phyloP scores from a whole-genome alignment of 2,888 invertebrate species.

The Chelonus formosanus region DNA sequence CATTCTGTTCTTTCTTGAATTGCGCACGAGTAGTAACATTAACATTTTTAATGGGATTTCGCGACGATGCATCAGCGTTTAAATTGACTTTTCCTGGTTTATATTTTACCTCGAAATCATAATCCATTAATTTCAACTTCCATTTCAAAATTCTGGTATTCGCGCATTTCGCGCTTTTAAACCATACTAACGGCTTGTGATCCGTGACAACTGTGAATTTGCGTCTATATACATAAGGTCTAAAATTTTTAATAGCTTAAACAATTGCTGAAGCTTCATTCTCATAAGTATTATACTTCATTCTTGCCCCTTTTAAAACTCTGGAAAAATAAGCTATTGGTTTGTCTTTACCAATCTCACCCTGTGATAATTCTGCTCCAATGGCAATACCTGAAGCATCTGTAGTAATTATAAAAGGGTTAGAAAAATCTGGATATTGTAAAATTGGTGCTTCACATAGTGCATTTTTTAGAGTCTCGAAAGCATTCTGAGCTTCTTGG shows the following conservation, averaged over 20 bases:
- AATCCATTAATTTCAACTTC: constrained; percentile 13
- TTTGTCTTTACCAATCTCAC: constrained; percentile 20
- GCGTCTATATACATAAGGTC: constrained; percentile 52
- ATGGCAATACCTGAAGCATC: constrained; percentile 43
- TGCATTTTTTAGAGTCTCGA: constrained; percentile 24
- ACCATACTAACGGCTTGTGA: constrained; percentile 48
- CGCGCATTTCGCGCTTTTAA: constrained; percentile 46
- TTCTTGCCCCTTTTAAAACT: not conserved
- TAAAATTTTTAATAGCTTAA: constrained; percentile 49
- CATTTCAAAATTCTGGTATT: constrained; percentile 29
- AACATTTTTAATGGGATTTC: constrained; percentile 13
- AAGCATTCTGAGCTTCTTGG: constrained; percentile 22
- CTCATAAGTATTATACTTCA: constrained; percentile 4
- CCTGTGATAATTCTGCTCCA: constrained; percentile 40
- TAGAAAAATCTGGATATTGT: constrained; percentile 40
- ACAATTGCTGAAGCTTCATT: constrained; percentile 47
- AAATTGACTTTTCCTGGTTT: constrained; percentile 17
- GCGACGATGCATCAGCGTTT: constrained; percentile 24
- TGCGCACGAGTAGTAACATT: constrained; percentile 12
- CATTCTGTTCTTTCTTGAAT: not conserved
- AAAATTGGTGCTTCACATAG: constrained; percentile 29
- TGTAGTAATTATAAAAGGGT: constrained; percentile 40
- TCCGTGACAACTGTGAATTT: constrained; percentile 50
- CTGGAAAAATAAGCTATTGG: constrained; percentile 24
- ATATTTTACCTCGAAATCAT: constrained; percentile 18